phyloP scores from a whole-genome alignment of 2,797 vertebrate genomes.

The Sebastes cheni region DNA sequence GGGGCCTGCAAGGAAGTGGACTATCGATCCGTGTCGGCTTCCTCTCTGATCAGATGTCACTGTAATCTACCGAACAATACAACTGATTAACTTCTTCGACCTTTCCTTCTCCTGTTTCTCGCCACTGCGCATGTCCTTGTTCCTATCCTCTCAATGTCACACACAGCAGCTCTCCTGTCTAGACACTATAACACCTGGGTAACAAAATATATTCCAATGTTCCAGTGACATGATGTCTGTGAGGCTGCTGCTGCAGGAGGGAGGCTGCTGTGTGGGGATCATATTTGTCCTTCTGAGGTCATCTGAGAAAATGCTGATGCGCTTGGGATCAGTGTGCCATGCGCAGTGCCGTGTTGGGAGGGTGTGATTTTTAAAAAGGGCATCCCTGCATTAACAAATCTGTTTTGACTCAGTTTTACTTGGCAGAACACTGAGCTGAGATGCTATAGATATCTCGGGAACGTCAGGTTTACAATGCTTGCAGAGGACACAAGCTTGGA shows the following conservation, averaged over 20 bases:
- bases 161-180: neutral
- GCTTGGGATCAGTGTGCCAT: conserved; percentile 18
- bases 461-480: neutral
- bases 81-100: conserved; percentile 64
- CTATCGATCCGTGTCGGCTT: conserved; percentile 58
- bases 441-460: neutral
- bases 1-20: conserved; percentile 48
- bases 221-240: neutral
- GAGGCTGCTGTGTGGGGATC: neutral
- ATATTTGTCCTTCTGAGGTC: conserved; percentile 59
- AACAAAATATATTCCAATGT: neutral
- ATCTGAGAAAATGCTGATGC: conserved; percentile 58
- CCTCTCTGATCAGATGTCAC: conserved; percentile 64
- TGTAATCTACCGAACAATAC: conserved; percentile 60
- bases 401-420: neutral
- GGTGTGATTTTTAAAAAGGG: neutral
- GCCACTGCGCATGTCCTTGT: conserved; percentile 59
- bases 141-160: conserved; percentile 60
- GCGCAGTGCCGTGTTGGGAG: conserved; percentile 41
- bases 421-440: too few species aligned
- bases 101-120: conserved; percentile 47
- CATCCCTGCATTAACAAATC: neutral
- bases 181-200: conserved; percentile 20
- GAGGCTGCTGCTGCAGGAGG: neutral
- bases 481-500: neutral